Evolutionary conservation across 2,113 vertebrate genomes (phyloP).

Genomic region (Archocentrus centrarchus): DNA sequence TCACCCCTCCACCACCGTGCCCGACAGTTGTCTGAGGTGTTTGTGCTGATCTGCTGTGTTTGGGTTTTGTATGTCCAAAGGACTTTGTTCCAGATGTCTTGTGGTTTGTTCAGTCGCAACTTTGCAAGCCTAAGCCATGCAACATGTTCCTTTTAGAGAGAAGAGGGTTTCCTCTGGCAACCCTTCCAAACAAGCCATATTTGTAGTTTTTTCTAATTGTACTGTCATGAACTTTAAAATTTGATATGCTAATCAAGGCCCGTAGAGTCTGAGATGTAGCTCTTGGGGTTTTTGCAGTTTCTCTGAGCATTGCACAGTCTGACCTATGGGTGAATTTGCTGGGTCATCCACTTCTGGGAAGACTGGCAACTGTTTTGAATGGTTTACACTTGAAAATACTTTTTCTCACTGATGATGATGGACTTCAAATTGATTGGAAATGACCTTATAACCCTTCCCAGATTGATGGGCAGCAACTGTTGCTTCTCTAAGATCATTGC

Average conservation of each 20-base stretch:
- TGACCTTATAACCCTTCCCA: background rate
- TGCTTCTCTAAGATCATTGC: background rate
- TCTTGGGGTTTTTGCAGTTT: background rate
- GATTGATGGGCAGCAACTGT: background rate
- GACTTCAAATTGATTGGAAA: background rate
- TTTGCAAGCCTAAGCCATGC: background rate
- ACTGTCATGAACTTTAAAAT: background rate
- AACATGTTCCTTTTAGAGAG: background rate
- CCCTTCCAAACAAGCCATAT: background rate
- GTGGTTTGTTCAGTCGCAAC: background rate
- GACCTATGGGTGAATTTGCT: background rate
- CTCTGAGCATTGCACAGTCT: background rate
- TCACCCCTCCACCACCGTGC: accelerated
- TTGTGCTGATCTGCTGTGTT: background rate
- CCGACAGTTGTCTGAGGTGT: background rate
- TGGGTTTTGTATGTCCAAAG: background rate
- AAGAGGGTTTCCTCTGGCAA: background rate
- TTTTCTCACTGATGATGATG: background rate
- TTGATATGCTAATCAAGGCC: background rate
- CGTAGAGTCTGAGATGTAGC: background rate
- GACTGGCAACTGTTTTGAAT: background rate
- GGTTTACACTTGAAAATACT: background rate
- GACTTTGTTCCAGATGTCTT: background rate
- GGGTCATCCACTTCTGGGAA: background rate
- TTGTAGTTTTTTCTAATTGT: background rate